Evolutionary conservation across 2,113 vertebrate species (phyloP).

Genomic region (Erythrocercus mccallii): DNA sequence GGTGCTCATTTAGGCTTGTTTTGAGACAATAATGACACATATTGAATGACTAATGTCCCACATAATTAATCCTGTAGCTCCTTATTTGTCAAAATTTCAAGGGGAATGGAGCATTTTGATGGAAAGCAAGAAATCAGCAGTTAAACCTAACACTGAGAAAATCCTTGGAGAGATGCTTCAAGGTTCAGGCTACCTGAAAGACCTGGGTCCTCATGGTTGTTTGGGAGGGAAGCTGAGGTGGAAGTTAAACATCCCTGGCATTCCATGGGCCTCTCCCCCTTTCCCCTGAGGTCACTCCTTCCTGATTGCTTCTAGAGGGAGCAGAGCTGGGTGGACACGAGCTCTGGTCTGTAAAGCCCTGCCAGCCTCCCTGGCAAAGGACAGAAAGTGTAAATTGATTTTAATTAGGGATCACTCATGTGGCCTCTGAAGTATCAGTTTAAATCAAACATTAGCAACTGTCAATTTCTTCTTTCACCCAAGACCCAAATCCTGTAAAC

Average conservation of each 20-base stretch:
- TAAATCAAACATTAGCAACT: slow-evolving; percentile 55
- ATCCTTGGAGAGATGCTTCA: background rate
- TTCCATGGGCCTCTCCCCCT: fast-evolving
- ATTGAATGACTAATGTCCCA: slow-evolving; percentile 34
- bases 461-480: slow-evolving; percentile 44
- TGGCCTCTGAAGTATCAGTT: slow-evolving; percentile 9
- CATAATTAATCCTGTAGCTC: slow-evolving; percentile 8
- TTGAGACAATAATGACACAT: slow-evolving; percentile 33
- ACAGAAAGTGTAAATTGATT: slow-evolving; percentile 26
- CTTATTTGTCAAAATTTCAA: slow-evolving; percentile 30
- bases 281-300: background rate
- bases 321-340: background rate
- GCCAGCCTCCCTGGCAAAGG: background rate
- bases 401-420: slow-evolving; percentile 18
- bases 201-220: fast-evolving
- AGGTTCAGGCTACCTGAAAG: background rate
- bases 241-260: background rate
- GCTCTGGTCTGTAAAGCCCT: background rate
- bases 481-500: slow-evolving; percentile 51
- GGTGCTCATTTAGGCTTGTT: slow-evolving; percentile 7
- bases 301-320: background rate
- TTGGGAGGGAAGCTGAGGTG: background rate
- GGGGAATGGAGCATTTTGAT: background rate
- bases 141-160: background rate
- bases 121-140: background rate